Percentiles rank a stretch among this genome's conserved stretches.
These are phyloP conservation scores for Anticlea derivata DNA, from an alignment of 2,888 invertebrate species.

Conservation along the genomic window DNA sequence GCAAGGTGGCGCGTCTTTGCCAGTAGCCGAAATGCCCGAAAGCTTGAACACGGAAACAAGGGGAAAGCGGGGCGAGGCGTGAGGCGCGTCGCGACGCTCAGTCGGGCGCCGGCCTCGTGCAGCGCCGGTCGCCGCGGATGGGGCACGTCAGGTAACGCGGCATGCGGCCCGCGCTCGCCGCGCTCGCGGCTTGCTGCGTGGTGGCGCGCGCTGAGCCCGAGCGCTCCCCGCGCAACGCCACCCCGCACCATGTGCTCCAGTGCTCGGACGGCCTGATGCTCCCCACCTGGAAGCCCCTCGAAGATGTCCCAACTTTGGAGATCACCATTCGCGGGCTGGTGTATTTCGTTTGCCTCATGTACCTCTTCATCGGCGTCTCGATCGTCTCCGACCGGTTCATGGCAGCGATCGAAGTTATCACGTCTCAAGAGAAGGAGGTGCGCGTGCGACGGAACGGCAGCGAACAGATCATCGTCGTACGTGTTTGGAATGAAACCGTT, in stretches of 20 bases:
- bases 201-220: constrained; percentile 72
- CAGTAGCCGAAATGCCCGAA: constrained; percentile 20
- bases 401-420: constrained; percentile 99
- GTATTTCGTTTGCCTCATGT: constrained; percentile 95
- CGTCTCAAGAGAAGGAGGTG: constrained; percentile 98
- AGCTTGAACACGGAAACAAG: constrained; percentile 37
- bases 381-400: constrained; percentile 99
- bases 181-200: constrained; percentile 72
- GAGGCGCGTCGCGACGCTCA: constrained; percentile 63
- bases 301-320: constrained; percentile 89
- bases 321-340: constrained; percentile 93
- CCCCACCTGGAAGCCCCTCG: constrained; percentile 94
- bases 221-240: constrained; percentile 66
- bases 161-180: constrained; percentile 79
- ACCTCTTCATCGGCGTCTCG: constrained; percentile 99
- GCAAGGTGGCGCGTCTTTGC: constrained; percentile 16
- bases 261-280: constrained; percentile 95
- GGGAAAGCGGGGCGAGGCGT: constrained; percentile 40
- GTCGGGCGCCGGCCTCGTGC: constrained; percentile 79
- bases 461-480: constrained; percentile 94
- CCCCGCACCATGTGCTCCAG: constrained; percentile 65
- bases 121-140: constrained; percentile 75
- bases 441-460: constrained; percentile 94
- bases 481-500: constrained; percentile 99
- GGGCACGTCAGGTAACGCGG: constrained; percentile 69